Base-by-base conservation (phyloP, 2,113 vertebrate genomes). In the Baryphthengus martii region DNA sequence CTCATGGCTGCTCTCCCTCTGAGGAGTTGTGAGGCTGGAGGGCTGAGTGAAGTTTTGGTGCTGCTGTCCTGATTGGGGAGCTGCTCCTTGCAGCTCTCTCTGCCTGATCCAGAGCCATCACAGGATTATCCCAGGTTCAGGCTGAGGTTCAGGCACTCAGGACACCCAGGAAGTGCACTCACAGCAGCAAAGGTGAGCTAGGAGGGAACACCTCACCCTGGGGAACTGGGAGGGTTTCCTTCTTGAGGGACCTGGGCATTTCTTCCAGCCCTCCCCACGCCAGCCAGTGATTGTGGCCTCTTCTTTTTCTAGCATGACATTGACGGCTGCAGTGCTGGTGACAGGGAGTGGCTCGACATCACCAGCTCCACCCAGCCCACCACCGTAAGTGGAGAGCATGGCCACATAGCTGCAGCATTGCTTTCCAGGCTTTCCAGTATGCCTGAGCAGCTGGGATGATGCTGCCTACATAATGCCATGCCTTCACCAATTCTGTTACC, bases 11-110 rank as follows among this genome's bases (percentile, higher is more conserved):
- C 11, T 23, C 21, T 74, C 40, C 49, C 26, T 33, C 49, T 65
- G 68, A 53, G 40, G 7, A 42, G 58, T 1, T 0, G 17, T 0
- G 2, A 65, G 21, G 11, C 11, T 28, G 33, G 23, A 53, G 20
- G 9, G 35, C 9, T 59, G 42, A 75, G 17, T 14, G 5, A 45
- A 24, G 33, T 25, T 18, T 45, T 45, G 33, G 17, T 58, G 55
- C 40, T 58, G 24, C 31, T 28, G 25, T 28, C 17, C 4, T 58
- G 40, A 42, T 15, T 4, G 7, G 31, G 19, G 26, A 21, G 10
- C 21, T 59, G 53, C 13, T 15, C 40, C 19, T n/a, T 21, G 42
- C 55, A 45, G 55, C 72, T 45, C 31, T 28, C 72, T 17, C 18
- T 28, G 40, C 13, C n/a, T 9, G 2, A n/a, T 11, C 56, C 20